phyloP scores from a whole-genome alignment of 2,113 vertebrate species.

The Sebastes schlegelii region DNA sequence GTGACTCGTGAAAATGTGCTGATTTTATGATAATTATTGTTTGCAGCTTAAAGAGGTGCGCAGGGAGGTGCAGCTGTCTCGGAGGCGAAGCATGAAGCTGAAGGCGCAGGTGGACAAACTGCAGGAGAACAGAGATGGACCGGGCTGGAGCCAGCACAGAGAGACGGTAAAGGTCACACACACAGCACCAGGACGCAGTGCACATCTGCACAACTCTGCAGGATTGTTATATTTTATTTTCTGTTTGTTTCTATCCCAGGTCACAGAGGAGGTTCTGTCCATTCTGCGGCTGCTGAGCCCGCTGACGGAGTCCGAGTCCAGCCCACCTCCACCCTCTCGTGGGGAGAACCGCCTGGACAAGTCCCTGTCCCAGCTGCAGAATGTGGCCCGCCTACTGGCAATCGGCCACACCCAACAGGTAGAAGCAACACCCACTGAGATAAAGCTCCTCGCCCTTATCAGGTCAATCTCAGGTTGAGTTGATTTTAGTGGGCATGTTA shows the following conservation, averaged over 20 bases:
- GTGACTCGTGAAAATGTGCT: not conserved
- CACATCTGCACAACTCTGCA: not conserved
- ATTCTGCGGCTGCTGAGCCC: slow-evolving; percentile 79
- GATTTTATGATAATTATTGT: not conserved
- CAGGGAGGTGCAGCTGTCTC: slow-evolving; percentile 82
- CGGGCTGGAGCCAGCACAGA: slow-evolving; percentile 78
- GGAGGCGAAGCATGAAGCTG: slow-evolving; percentile 77
- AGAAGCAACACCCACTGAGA: not conserved
- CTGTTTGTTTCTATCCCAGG: slow-evolving; percentile 50
- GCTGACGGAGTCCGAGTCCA: slow-evolving; percentile 59
- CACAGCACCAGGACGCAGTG: not conserved
- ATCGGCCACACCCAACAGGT: slow-evolving; percentile 76
- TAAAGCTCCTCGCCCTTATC: not conserved
- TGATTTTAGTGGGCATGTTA: slow-evolving; percentile 23
- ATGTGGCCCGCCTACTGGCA: slow-evolving; percentile 76
- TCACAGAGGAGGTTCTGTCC: slow-evolving; percentile 82
- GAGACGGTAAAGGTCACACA: slow-evolving; percentile 68
- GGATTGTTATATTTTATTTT: not conserved
- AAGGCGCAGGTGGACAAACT: slow-evolving; percentile 86
- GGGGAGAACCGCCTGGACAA: slow-evolving; percentile 64
- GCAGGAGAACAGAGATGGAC: slow-evolving; percentile 74
- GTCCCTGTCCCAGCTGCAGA: slow-evolving; percentile 75
- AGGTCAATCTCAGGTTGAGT: not conserved
- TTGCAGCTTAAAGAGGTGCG: slow-evolving; percentile 83
- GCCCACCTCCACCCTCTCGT: not conserved